Percentiles rank a stretch among this genome's conserved stretches.
phyloP scores from a whole-genome alignment of 30 jellyfish, hydroid and myxozoan species.

The Cassiopea andromeda region DNA sequence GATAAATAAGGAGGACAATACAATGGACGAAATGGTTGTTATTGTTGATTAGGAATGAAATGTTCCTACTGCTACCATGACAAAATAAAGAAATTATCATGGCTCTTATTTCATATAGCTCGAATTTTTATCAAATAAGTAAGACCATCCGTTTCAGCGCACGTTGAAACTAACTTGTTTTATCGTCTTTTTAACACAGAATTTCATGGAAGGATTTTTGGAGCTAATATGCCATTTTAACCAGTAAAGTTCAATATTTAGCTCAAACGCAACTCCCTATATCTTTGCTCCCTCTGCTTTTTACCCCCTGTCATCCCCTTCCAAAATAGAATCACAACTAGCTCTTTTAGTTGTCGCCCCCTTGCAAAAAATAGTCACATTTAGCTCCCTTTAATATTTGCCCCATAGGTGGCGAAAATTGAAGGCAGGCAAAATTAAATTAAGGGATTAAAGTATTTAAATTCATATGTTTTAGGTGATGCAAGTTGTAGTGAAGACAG shows the following conservation, averaged over 20 bases:
- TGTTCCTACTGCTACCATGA: neutral
- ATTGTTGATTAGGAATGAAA: neutral
- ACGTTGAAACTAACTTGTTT: neutral
- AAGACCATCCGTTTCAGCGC: neutral
- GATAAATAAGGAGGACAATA: neutral
- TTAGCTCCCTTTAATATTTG: neutral
- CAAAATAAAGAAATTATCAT: neutral
- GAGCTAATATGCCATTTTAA: neutral
- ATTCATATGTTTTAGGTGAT: too few relatives aligned
- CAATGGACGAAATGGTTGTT: neutral
- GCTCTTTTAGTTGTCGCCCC: neutral
- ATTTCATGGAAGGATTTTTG: neutral
- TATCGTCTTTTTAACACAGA: neutral
- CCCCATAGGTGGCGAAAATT: neutral
- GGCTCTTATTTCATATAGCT: neutral
- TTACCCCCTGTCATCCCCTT: neutral
- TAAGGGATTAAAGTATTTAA: neutral
- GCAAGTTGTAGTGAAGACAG: too few relatives aligned
- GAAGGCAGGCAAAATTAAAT: neutral
- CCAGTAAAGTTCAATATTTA: neutral
- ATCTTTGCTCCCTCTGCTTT: neutral
- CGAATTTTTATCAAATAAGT: neutral
- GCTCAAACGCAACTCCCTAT: neutral
- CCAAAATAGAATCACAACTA: neutral
- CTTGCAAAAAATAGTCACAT: neutral